Conservation (phyloP, 2,888 invertebrate species). For the Clepsis dumicolana region DNA sequence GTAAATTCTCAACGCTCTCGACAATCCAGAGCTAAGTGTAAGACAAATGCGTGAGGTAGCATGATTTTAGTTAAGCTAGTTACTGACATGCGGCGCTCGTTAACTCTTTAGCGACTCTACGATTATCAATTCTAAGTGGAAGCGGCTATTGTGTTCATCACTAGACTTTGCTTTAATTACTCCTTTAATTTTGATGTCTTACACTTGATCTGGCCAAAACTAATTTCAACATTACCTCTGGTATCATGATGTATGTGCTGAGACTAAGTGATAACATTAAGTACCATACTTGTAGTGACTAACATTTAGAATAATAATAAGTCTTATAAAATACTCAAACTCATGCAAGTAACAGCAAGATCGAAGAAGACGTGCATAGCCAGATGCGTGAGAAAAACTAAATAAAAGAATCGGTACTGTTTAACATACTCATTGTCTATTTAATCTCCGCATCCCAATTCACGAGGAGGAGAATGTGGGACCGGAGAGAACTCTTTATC, state of each 20-base stretch:
- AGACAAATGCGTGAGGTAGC: conserved; percentile 64
- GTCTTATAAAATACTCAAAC: conserved; percentile 71
- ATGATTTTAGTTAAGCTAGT: conserved; percentile 58
- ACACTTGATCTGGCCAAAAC: conserved; percentile 77
- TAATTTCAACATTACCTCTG: conserved; percentile 74
- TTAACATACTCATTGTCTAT: conserved; percentile 61
- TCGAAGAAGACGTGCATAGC: conserved; percentile 83
- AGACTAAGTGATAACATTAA: conserved; percentile 80
- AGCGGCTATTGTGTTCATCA: conserved; percentile 62
- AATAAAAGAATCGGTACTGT: conserved; percentile 71
- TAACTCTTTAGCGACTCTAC: conserved; percentile 63
- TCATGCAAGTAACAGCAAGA: conserved; percentile 84
- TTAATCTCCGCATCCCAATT: conserved; percentile 62
- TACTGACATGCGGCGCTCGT: conserved; percentile 68
- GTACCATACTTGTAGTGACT: conserved; percentile 68
- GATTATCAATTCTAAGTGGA: conserved; percentile 55
- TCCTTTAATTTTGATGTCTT: conserved; percentile 62
- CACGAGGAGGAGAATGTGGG: conserved; percentile 56
- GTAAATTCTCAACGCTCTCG: conserved; percentile 87
- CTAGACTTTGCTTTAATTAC: conserved; percentile 34
- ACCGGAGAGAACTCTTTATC: conserved; percentile 63
- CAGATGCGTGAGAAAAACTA: conserved; percentile 84
- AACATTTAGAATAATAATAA: conserved; percentile 77
- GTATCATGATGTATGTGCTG: conserved; percentile 82
- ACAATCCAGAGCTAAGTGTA: conserved; percentile 82